Percentiles rank a stretch among this genome's conserved stretches.
Conservation (phyloP, 2,888 invertebrate species). For the Agrypnus murinus region DNA sequence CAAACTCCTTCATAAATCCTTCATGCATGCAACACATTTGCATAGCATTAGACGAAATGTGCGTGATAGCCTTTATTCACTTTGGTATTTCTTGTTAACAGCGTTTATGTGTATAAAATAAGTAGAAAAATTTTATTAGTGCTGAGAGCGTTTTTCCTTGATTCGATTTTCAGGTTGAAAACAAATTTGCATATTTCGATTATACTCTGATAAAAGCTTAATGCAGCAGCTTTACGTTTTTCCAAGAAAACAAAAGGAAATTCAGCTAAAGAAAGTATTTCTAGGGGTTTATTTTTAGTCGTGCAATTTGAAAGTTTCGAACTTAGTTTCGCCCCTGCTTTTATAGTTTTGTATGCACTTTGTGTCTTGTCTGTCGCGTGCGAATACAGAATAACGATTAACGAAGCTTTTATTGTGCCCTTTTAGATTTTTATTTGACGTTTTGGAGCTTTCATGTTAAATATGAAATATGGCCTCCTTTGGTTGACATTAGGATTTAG, state of each 20-base stretch:
- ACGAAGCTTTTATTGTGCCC: conserved; percentile 55
- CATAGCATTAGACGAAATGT: conserved; percentile 40
- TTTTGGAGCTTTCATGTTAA: conserved; percentile 57
- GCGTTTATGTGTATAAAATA: conserved; percentile 20
- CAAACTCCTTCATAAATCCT: conserved; percentile 28
- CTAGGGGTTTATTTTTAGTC: neutral
- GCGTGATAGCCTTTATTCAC: conserved; percentile 46
- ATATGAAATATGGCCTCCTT: conserved; percentile 55
- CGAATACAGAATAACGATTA: conserved; percentile 56
- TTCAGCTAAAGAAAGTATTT: neutral
- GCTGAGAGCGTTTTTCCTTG: neutral
- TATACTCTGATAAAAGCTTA: neutral
- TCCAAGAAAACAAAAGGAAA: no score
- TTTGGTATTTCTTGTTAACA: conserved; percentile 37
- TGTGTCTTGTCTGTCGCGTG: conserved; percentile 53
- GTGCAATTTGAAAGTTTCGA: no score
- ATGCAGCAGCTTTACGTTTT: neutral
- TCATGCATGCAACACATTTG: conserved; percentile 46
- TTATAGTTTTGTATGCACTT: conserved; percentile 54
- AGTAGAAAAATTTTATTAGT: neutral
- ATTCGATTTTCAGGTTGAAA: neutral
- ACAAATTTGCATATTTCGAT: conserved; percentile 15
- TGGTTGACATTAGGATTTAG: conserved; percentile 43
- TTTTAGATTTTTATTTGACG: conserved; percentile 57
- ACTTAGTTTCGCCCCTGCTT: no score